A percentile compares a stretch with the other conserved stretches of the same genome.
Conservation (phyloP, 30 jellyfish, hydroid and myxozoan genomes). For the Hydractinia symbiolongicarpus region DNA sequence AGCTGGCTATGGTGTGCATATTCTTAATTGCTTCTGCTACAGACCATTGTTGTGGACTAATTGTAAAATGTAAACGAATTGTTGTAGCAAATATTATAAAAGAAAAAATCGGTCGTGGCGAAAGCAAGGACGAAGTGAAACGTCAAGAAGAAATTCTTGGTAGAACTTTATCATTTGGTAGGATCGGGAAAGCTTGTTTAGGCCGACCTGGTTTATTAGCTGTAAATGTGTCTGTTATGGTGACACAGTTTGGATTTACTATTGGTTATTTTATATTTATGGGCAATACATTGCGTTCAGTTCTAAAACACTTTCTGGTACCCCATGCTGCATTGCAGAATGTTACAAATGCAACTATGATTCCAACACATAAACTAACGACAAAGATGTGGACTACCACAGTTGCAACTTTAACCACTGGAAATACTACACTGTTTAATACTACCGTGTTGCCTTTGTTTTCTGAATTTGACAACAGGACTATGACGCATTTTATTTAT, state of each 20-base stretch:
- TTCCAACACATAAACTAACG: conserved; percentile 5
- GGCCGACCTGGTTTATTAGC: conserved; percentile 79
- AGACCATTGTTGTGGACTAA: conserved; percentile 87
- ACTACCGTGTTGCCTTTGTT: background rate
- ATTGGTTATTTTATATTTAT: conserved; percentile 81
- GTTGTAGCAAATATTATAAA: conserved; percentile 42
- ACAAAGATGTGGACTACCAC: conserved; percentile 5
- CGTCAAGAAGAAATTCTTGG: conserved; percentile 53
- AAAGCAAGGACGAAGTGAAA: conserved; percentile 24
- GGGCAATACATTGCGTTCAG: conserved; percentile 84
- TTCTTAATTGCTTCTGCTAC: conserved; percentile 76
- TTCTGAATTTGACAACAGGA: background rate
- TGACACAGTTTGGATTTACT: conserved; percentile 90
- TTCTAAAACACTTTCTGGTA: conserved; percentile 25
- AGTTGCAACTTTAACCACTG: background rate
- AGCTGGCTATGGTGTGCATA: conserved; percentile 83
- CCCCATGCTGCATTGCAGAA: background rate
- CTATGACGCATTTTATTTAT: background rate
- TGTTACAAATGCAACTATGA: conserved; percentile 13
- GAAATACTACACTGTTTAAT: background rate
- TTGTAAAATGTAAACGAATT: conserved; percentile 72
- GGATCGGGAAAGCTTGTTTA: conserved; percentile 72
- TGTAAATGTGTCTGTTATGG: conserved; percentile 71
- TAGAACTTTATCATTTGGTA: conserved; percentile 73
- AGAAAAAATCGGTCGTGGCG: conserved; percentile 51